phyloP scores from a whole-genome alignment of 2,113 vertebrate species.

The Apodemus sylvaticus region DNA sequence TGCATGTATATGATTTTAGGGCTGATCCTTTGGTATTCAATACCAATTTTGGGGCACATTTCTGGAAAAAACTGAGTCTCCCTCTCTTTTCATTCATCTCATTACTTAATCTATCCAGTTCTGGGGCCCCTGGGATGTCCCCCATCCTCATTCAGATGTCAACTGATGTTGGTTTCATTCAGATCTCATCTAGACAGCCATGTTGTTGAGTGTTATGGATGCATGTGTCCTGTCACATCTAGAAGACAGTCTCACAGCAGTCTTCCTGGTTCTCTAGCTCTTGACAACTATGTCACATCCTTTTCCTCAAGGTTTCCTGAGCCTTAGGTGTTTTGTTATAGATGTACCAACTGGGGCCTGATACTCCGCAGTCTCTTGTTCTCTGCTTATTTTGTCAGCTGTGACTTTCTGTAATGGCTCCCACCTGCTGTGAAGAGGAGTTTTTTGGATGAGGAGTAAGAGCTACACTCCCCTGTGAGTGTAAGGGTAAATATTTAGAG shows the following conservation, averaged over 20 bases:
- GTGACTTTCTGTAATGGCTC: not conserved
- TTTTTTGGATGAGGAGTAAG: not conserved
- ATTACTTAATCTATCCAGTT: not conserved
- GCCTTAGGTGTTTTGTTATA: not conserved
- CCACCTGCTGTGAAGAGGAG: not conserved
- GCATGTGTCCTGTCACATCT: not conserved
- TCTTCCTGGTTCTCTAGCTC: not conserved
- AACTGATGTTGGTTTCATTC: too few relatives aligned
- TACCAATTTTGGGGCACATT: not conserved
- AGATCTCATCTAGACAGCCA: not conserved
- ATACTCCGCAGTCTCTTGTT: not conserved
- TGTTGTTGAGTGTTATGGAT: not conserved
- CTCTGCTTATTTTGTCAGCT: not conserved
- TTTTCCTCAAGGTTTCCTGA: not conserved
- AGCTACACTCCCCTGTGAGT: not conserved
- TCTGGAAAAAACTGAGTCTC: not conserved
- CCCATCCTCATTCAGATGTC: not conserved
- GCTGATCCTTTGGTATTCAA: not conserved
- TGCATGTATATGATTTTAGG: not conserved
- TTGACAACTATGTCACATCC: not conserved
- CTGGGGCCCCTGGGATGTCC: not conserved
- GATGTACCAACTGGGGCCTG: not conserved
- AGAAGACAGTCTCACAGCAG: not conserved
- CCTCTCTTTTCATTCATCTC: not conserved
- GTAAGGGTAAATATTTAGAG: not conserved